Evolutionary conservation across 2,797 vertebrate genomes (phyloP), one percentile per base, ranked within the genome.

Genomic region (Luscinia megarhynchos): DNA sequence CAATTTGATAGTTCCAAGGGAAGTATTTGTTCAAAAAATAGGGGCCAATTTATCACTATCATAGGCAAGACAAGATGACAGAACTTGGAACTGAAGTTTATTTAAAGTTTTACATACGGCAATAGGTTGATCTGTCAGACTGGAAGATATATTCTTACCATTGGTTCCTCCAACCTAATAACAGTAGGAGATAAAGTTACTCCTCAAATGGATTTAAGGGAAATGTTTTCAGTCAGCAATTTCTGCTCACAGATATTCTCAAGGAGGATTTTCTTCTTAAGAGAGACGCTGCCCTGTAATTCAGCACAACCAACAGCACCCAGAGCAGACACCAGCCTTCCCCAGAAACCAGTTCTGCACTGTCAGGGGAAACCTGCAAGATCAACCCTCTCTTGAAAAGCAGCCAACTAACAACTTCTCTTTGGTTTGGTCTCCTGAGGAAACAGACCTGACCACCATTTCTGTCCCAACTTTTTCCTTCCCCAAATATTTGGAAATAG

Each of bases 91-190:
- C 97, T 91, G 88, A 97, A 95, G 96, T 91, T 95, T 87, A 97
- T 5, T 86, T 79, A 94, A 97, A 96, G 93, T 87, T 90, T 98
- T 98, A 98, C 98, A 98, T 98, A 98, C 97, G 97, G 97, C 97
- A 91, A 98, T 94, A 57, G 97, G 98, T 96, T 97, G 96, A 92
- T 97, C 98, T 97, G 95, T 97, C 96, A 97, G 97, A 97, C 96
- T 97, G 98, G 98, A 96, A 95, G 96, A 93, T 95, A 92, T 46
- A 97, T 97, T 98, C 97, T 97, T 98, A 98, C 97, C 96, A 94
- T 97, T 96, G 96, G 95, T 93, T 96, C 96, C 97, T 97, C 97
- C 98, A 95, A 98, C 98, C 98, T 98, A 98, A 10, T 97, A 97
- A 98, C 86, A 97, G 98, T 19, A 98, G n/a, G 97, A 98, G 95